Evolutionary conservation across 2,797 vertebrate genomes (phyloP).

Genomic region (Cuculus canorus): DNA sequence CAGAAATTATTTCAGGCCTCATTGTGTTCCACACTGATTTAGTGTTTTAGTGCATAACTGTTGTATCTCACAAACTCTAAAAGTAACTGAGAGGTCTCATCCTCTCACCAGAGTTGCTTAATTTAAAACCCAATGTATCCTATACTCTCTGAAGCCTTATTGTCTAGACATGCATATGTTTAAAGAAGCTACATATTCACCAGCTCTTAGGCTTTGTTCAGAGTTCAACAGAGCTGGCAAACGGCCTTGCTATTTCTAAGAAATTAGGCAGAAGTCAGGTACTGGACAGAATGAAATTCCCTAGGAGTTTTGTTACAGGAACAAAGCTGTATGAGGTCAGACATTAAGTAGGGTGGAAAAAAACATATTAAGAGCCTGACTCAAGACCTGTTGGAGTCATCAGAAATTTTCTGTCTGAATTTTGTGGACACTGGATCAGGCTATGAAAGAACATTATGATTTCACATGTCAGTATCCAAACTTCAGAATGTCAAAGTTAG

Average conservation of each 20-base stretch:
- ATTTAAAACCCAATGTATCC: neutral
- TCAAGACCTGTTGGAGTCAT: neutral
- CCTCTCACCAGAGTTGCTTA: neutral
- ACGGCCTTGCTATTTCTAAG: neutral
- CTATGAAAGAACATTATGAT: neutral
- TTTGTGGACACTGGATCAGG: neutral
- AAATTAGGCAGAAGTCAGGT: neutral
- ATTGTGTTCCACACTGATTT: neutral
- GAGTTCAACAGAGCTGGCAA: neutral
- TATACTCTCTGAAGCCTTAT: neutral
- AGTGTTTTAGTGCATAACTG: neutral
- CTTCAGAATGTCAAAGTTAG: neutral
- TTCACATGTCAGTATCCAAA: neutral
- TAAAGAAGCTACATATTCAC: neutral
- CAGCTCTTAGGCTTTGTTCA: neutral
- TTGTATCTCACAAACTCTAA: neutral
- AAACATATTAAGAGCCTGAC: neutral
- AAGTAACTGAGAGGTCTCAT: neutral
- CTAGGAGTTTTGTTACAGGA: constrained; percentile 3
- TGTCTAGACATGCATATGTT: neutral
- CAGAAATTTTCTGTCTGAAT: constrained; percentile 13
- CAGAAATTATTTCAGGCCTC: neutral
- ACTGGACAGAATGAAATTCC: neutral
- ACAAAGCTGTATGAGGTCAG: constrained; percentile 8
- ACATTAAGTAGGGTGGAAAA: neutral